Base-by-base conservation (phyloP, 2,113 vertebrate species). In the Paralichthys olivaceus region DNA sequence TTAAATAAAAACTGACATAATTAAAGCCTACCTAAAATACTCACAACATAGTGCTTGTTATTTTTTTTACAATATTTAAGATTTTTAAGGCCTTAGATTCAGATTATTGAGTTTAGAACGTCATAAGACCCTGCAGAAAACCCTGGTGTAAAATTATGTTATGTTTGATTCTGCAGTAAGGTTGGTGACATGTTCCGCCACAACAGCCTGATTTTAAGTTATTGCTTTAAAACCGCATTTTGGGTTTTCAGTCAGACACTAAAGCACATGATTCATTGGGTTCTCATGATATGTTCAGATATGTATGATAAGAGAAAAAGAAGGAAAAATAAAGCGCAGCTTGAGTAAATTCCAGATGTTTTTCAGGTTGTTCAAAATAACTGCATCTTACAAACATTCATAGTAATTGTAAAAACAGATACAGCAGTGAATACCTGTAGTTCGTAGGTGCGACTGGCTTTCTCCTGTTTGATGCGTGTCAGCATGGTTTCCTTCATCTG, bases 391-490 rank as follows among this genome's bases (percentile, higher is more conserved):
- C 20, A 51, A 51, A n/a, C 49, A 51, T n/a, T 7, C 63, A 29
- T 7, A 28, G 15, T 12, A 20, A 6, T 37, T 20, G 4, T 23
- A 19, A 23, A 12, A 20, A 23, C 14, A 64, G 37, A 28, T 1
- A 20, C 2, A 28, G 4, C 40, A 43, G 70, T 23, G 0, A 26
- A 20, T 72, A 95, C 97, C 96, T 99, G 97, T 22, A 98, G 92
- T 83, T 98, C 97, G 0, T 98, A 98, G 0, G 95, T 96, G 60
- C 97, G 96, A 83, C 95, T 96, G 87, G 97, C 96, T 0, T 95
- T 90, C 63, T 98, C 97, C 91, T 98, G 97, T 69, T 98, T 98
- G 87, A 99, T 98, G 59, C 96, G 96, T 32, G 96, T 97, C 69
- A 96, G 19, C 97, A 99, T 98, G 53, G 85, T 94, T 3, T 97